A percentile compares a stretch with the other conserved stretches of the same genome.
phyloP scores from a whole-genome alignment of 2,113 vertebrate genomes.

The Okapia johnstoni region DNA sequence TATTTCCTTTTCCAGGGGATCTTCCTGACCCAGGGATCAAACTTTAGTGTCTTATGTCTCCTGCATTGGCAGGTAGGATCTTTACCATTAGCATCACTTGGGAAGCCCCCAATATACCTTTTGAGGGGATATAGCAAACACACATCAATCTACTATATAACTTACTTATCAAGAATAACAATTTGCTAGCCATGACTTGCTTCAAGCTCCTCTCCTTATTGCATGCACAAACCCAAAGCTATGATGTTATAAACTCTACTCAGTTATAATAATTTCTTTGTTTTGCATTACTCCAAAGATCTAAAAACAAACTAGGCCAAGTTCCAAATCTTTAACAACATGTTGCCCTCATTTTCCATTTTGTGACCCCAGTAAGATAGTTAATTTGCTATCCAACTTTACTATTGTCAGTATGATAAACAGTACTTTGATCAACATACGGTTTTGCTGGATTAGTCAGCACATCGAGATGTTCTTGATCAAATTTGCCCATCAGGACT shows the following conservation, averaged over 20 bases:
- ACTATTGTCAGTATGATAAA: neutral
- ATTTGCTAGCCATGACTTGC: neutral
- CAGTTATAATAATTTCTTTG: neutral
- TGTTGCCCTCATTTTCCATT: neutral
- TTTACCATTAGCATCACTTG: neutral
- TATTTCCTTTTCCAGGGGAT: neutral
- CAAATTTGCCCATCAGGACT: neutral
- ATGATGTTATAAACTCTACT: neutral
- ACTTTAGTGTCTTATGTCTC: neutral
- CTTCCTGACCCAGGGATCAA: neutral
- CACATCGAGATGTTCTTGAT: neutral
- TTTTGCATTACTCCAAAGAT: neutral
- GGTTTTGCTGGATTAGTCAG: neutral
- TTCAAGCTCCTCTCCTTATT: neutral
- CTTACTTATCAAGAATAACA: neutral
- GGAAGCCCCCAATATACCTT: neutral
- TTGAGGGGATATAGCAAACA: neutral
- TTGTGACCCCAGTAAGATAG: neutral
- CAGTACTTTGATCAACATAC: neutral
- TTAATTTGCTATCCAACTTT: neutral
- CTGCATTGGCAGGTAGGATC: neutral
- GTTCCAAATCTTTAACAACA: neutral
- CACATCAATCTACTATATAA: neutral
- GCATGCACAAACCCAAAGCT: neutral
- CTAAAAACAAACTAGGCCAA: neutral